Conservation (phyloP, 2,888 invertebrate species). For the Sinotaia quadrata region DNA sequence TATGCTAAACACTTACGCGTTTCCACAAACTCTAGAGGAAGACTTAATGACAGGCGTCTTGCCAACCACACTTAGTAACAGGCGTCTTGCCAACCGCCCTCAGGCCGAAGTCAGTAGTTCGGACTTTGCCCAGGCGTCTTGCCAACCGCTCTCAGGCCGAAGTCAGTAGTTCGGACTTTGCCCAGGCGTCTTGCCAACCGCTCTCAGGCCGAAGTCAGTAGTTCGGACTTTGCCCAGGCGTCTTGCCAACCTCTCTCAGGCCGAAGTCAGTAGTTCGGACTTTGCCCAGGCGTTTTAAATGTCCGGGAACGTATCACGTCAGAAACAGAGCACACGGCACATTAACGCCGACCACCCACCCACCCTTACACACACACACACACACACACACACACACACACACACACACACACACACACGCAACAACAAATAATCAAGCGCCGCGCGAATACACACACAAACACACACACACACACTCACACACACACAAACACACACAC, state of each 20-base stretch:
- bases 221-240: not conserved
- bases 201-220: too few relatives aligned
- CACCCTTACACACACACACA: not conserved
- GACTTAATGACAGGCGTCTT: too few relatives aligned
- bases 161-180: too few relatives aligned
- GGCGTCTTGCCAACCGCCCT: too few relatives aligned
- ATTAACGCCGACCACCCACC: not conserved
- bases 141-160: too few relatives aligned
- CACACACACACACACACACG: slow-evolving; percentile 6
- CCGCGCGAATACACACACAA: not conserved
- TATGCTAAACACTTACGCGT: too few relatives aligned
- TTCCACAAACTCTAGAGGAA: too few relatives aligned
- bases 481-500: not conserved
- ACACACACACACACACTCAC: not conserved
- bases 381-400: slow-evolving; percentile 10
- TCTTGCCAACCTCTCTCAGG: too few relatives aligned
- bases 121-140: not conserved
- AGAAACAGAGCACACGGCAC: not conserved
- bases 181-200: not conserved
- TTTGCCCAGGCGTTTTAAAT: not conserved
- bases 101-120: too few relatives aligned
- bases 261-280: too few relatives aligned
- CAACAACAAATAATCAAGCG: not conserved
- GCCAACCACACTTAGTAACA: too few relatives aligned
- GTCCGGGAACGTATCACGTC: not conserved